Evolutionary conservation across 2,113 vertebrate species (phyloP).

Genomic region (Mesoclemmys tuberculata): DNA sequence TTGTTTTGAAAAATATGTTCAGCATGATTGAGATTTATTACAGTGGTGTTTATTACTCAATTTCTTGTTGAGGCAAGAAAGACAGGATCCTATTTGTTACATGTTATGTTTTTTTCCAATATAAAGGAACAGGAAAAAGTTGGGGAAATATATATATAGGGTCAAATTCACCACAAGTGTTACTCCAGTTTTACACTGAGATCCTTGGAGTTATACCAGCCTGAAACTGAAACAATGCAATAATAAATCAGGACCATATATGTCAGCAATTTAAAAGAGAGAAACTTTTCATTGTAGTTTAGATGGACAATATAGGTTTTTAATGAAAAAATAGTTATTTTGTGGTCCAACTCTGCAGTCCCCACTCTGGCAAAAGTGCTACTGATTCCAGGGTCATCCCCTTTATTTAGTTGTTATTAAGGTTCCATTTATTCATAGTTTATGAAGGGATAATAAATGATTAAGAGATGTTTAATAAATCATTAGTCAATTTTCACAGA

Average conservation of each 20-base stretch:
- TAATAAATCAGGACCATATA: neutral
- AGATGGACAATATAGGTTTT: neutral
- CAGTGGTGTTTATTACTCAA: conserved; percentile 45
- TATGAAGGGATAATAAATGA: neutral
- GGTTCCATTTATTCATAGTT: neutral
- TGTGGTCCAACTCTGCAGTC: neutral
- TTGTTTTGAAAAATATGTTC: conserved; percentile 32
- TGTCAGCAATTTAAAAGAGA: rapidly evolving
- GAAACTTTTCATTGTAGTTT: neutral
- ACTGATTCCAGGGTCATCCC: neutral
- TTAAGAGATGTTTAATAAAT: neutral
- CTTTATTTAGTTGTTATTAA: neutral
- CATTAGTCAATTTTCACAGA: neutral
- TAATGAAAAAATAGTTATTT: neutral
- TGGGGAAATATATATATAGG: neutral
- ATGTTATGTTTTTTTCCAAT: conserved; percentile 57
- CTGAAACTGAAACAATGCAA: neutral
- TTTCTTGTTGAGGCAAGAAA: conserved; percentile 67
- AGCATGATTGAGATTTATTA: conserved; percentile 42
- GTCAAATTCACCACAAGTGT: neutral
- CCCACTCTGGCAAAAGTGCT: neutral
- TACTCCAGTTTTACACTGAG: neutral
- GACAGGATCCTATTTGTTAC: conserved; percentile 45
- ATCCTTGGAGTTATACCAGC: neutral
- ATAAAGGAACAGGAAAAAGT: conserved; percentile 46